Conservation (phyloP, 2,888 invertebrate genomes). For the Drosophila putrida region DNA sequence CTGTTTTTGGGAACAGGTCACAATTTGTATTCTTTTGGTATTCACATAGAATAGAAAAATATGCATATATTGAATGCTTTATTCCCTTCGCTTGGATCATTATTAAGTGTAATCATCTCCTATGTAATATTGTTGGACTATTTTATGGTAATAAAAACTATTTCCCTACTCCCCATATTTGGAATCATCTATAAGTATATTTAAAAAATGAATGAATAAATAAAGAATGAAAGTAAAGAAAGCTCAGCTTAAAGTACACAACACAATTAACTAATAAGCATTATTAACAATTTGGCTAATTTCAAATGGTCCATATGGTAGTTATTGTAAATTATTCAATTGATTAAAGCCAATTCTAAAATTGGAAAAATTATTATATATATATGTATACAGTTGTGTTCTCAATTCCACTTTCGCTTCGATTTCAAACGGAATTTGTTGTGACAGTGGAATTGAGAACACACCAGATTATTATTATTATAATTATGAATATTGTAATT, state of each 20-base stretch:
- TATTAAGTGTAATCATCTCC: constrained; percentile 17
- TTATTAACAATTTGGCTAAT: constrained; percentile 51
- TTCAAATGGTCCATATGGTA: constrained; percentile 73
- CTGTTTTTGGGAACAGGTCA: neutral
- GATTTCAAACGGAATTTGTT: neutral
- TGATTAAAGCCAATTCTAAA: constrained; percentile 8
- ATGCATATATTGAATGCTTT: constrained; percentile 41
- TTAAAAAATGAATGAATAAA: neutral
- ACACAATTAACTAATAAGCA: constrained; percentile 44
- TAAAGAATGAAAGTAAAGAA: constrained; percentile 20
- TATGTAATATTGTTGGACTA: constrained; percentile 38
- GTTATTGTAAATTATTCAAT: constrained; percentile 72
- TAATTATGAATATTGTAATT: constrained; percentile 28
- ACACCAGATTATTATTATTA: neutral
- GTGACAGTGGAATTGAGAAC: neutral
- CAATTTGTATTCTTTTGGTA: constrained; percentile 27
- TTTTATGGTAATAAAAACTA: constrained; percentile 6
- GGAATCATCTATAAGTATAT: constrained; percentile 15
- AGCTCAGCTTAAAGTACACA: constrained; percentile 50
- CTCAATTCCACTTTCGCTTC: neutral
- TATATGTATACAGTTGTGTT: neutral
- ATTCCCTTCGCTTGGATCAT: constrained; percentile 46
- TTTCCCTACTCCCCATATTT: constrained; percentile 32
- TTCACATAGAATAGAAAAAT: constrained; percentile 24
- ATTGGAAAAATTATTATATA: too few species aligned